Conservation (phyloP, 2,113 vertebrate genomes). For the Syngnathus typhle region DNA sequence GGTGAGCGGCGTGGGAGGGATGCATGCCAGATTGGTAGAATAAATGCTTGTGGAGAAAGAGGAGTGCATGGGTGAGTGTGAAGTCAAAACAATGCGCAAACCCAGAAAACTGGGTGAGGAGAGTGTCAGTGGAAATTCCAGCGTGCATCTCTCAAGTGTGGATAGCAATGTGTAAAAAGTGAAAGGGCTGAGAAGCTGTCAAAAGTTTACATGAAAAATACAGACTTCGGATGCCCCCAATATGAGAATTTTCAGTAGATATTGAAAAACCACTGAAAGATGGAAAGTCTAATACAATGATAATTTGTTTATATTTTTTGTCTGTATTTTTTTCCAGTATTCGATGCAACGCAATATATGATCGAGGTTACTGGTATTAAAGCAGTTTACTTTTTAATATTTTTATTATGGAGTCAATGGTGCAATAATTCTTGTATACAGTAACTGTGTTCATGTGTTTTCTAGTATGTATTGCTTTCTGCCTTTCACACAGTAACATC, state of each 20-base stretch:
- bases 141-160: not conserved
- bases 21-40: not conserved
- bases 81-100: not conserved
- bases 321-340: not conserved
- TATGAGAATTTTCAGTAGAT: not conserved
- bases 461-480: not conserved
- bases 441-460: not conserved
- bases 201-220: not conserved
- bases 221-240: not conserved
- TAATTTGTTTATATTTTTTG: not conserved
- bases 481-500: not conserved
- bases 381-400: not conserved
- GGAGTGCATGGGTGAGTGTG: not conserved
- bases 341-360: not conserved
- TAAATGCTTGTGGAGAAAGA: not conserved
- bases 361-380: not conserved
- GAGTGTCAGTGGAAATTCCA: not conserved
- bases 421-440: not conserved
- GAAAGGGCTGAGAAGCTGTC: not conserved
- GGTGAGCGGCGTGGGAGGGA: not conserved
- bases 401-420: not conserved
- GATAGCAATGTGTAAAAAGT: not conserved
- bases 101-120: not conserved
- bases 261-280: not conserved
- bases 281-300: not conserved